phyloP scores from a whole-genome alignment of 2,113 vertebrate genomes.

The Cephalophus harveyi region DNA sequence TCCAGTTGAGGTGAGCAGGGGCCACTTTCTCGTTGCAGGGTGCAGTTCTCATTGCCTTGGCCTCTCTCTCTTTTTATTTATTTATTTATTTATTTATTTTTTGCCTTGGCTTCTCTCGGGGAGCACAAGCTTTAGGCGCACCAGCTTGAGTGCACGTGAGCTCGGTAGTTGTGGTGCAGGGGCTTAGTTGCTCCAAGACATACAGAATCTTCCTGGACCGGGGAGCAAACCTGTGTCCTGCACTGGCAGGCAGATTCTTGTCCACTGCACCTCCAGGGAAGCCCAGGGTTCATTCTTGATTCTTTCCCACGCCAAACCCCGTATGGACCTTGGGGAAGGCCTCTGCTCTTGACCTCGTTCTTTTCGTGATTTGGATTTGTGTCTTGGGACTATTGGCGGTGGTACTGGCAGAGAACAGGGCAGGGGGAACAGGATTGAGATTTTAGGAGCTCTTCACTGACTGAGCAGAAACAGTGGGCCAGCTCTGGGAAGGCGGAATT shows the following conservation, averaged over 20 bases:
- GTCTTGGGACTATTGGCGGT: background rate
- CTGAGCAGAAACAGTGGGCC: background rate
- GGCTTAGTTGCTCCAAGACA: background rate
- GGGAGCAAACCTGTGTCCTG: background rate
- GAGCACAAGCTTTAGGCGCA: background rate
- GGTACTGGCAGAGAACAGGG: background rate
- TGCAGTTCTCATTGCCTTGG: background rate
- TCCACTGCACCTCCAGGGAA: background rate
- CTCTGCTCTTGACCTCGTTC: background rate
- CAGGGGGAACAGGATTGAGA: background rate
- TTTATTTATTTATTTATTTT: too few species aligned
- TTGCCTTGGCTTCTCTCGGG: background rate
- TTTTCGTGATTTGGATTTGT: background rate
- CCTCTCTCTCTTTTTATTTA: background rate
- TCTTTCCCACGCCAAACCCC: background rate
- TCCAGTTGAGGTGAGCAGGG: background rate
- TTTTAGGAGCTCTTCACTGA: background rate
- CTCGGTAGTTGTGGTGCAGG: background rate
- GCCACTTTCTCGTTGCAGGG: background rate
- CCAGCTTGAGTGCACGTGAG: accelerated
- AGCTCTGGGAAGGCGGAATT: background rate
- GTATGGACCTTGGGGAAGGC: background rate
- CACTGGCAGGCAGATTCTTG: background rate
- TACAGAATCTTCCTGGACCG: background rate
- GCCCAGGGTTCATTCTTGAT: background rate